Base-by-base conservation (phyloP, 2,888 invertebrate genomes). In the Acleris laterana region DNA sequence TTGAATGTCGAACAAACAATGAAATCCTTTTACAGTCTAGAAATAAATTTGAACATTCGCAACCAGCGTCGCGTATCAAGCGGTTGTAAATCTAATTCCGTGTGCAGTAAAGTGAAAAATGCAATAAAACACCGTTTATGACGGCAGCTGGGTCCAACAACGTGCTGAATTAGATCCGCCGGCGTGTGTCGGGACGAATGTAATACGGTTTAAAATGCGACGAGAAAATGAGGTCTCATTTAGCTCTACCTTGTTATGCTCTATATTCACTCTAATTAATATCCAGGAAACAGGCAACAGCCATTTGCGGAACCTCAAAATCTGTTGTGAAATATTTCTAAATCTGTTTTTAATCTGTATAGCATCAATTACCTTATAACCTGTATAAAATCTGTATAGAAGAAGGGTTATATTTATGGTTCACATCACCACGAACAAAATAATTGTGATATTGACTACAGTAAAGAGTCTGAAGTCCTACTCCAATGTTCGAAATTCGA, bases 31-130 rank as follows among this genome's bases (percentile, higher is more conserved):
- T 48, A 56, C 22, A 20, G 57, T 46, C 38, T 48, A 20, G 42
- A 51, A 61, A 61, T 61, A 46, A 46, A 64, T 11, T 28, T 17
- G 20, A 19, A 42, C 42, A 57, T 57, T 57, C 46, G 57, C 65
- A 44, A 28, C 52, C 19, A 51, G 22, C 49, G 60, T 65, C 55
- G 38, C 22, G 48, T 25, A 52, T 59, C 58, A 59, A 64, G 62
- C 61, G 65, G 69, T 70, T 73, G 78, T 85, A 79, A 81, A 82
- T 85, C 84, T 86, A 85, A 85, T 80, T 83, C 79, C 70, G 83
- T 71, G 60, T 69, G 82, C 73, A 78, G 78, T 87, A 83, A 86
- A 87, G 81, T 71, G 72, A 81, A 82, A 83, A 84, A 83, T 80
- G 83, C 81, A 70, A 80, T 86, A 82, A 84, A 83, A 70, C 72